These are phyloP conservation scores for Ophioninae sp. DNA, from an alignment of 2,888 invertebrate genomes.

Conservation along the genomic window DNA sequence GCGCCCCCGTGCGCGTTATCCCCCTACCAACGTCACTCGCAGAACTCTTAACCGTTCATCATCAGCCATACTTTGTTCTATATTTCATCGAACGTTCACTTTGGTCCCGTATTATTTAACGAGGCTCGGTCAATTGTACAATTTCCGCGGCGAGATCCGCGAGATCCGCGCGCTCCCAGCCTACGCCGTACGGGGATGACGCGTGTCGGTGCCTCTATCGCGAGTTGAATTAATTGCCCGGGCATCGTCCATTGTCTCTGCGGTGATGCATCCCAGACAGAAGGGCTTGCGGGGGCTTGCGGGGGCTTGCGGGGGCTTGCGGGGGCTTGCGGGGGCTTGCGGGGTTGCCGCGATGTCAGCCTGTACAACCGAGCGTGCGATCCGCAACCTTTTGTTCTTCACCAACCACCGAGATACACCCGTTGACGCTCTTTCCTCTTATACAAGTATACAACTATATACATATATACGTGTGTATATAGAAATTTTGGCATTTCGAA, in stretches of 20 bases:
- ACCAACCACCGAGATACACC: conserved; percentile 32
- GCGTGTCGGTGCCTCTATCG: conserved; percentile 58
- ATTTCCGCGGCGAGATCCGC: conserved; percentile 2
- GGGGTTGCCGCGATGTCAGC: conserved; percentile 46
- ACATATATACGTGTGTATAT: not conserved
- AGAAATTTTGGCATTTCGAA: not conserved
- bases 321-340: not conserved
- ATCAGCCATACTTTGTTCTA: conserved; percentile 1
- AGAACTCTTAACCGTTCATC: conserved; percentile 10
- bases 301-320: not conserved
- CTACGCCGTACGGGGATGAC: conserved; percentile 32
- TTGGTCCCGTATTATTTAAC: conserved; percentile 46
- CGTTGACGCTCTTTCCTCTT: conserved; percentile 36
- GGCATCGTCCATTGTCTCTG: conserved; percentile 57
- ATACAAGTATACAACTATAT: not conserved
- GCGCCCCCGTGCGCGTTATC: not conserved
- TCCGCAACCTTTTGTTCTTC: conserved; percentile 46
- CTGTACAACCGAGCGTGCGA: conserved; percentile 48
- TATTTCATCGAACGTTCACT: conserved; percentile 15
- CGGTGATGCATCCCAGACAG: conserved; percentile 43
- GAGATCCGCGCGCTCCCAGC: conserved; percentile 23
- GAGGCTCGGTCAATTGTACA: conserved; percentile 43
- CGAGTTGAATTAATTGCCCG: conserved; percentile 60
- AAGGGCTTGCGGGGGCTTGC: not conserved
- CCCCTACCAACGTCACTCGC: not conserved